A percentile compares a stretch with the other conserved stretches of the same genome.
Evolutionary conservation across 2,888 invertebrate genomes (phyloP).

Genomic region (Rotaria macrura): DNA sequence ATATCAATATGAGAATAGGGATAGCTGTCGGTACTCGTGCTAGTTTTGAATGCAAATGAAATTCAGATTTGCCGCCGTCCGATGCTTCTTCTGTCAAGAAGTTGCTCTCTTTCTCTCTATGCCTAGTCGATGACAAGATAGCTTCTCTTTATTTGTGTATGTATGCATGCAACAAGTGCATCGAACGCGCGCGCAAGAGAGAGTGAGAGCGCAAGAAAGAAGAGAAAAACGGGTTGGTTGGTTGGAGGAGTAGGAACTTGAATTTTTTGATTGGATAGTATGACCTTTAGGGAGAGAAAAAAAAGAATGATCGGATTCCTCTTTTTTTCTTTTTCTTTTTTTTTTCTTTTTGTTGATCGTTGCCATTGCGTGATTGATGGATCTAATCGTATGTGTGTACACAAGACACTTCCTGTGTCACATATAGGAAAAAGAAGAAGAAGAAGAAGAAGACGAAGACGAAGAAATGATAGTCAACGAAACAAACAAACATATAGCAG

Average conservation of each 20-base stretch:
- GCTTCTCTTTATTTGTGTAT: constrained; percentile 2
- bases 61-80: neutral
- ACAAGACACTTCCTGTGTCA: neutral
- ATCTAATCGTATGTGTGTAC: constrained; percentile 2
- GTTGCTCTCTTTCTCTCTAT: neutral
- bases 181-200: neutral
- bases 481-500: neutral
- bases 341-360: neutral
- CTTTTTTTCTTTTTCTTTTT: neutral
- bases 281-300: neutral
- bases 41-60: constrained; percentile 2
- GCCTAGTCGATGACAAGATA: neutral
- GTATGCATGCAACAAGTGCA: constrained; percentile 1
- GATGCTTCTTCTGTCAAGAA: neutral
- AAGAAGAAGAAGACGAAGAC: neutral
- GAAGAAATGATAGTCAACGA: neutral
- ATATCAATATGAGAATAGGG: neutral
- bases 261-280: constrained; percentile 3
- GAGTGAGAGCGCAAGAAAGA: neutral
- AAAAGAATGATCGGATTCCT: neutral
- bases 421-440: neutral
- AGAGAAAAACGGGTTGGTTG: neutral
- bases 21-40: neutral
- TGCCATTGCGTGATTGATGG: neutral
- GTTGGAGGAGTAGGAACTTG: neutral